Evolutionary conservation across 2,797 vertebrate species (phyloP).

Genomic region (Syndactyla subalaris): DNA sequence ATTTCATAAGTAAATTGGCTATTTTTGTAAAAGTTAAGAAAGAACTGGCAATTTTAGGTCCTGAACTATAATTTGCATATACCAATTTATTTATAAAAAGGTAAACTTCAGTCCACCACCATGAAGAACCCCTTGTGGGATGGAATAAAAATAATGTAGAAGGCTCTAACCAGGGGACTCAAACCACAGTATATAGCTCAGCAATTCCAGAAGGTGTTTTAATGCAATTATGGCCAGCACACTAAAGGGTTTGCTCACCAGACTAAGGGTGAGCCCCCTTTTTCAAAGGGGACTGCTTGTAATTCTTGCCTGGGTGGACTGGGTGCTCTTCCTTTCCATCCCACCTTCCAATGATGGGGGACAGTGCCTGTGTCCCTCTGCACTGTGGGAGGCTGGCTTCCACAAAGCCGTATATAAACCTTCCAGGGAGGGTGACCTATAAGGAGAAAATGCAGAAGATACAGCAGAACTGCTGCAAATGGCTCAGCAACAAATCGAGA

Average conservation of each 20-base stretch:
- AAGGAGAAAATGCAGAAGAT: background rate
- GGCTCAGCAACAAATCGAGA: background rate
- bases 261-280: background rate
- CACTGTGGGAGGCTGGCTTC: background rate
- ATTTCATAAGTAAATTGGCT: background rate
- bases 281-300: background rate
- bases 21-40: background rate
- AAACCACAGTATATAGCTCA: background rate
- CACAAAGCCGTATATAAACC: background rate
- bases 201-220: background rate
- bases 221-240: background rate
- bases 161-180: background rate
- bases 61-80: background rate
- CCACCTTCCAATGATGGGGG: background rate
- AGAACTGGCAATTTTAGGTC: background rate
- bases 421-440: background rate
- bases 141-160: background rate
- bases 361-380: rapidly evolving
- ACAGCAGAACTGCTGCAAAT: background rate
- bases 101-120: background rate
- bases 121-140: background rate
- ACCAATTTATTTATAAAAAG: background rate
- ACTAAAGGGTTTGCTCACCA: background rate
- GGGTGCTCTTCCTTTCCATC: background rate
- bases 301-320: background rate